These are phyloP conservation scores for Alouatta caraya DNA, from an alignment of 2,797 vertebrate species.

Conservation along the genomic window DNA sequence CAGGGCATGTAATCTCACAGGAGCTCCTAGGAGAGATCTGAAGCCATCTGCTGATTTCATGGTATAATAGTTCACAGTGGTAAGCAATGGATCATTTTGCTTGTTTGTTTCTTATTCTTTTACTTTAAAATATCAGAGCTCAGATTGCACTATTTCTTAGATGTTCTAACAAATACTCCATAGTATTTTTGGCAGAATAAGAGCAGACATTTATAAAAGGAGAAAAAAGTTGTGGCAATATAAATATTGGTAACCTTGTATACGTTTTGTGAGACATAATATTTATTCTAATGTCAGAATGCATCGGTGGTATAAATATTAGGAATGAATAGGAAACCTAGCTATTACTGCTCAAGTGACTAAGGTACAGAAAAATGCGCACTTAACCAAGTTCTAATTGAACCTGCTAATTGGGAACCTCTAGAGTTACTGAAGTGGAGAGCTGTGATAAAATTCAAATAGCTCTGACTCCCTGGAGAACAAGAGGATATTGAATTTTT, in stretches of 20 bases:
- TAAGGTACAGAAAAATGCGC: neutral
- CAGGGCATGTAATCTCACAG: neutral
- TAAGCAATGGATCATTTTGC: neutral
- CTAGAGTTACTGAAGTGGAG: conserved; percentile 39
- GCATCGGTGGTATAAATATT: neutral
- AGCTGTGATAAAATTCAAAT: conserved; percentile 44
- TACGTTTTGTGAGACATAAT: neutral
- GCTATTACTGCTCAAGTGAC: neutral
- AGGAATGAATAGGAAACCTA: neutral
- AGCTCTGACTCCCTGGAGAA: conserved; percentile 28
- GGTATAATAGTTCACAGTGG: neutral
- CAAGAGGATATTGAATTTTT: conserved; percentile 30
- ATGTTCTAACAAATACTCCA: neutral
- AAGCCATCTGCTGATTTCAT: neutral
- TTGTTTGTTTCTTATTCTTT: neutral
- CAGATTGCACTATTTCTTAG: neutral
- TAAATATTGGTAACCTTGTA: neutral
- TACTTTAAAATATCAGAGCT: neutral
- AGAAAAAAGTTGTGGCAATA: neutral
- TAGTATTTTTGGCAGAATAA: neutral
- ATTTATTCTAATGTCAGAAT: neutral
- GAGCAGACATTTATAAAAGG: neutral
- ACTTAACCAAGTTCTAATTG: conserved; percentile 57
- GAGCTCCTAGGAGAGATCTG: neutral
- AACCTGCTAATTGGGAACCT: conserved; percentile 49